A percentile compares a stretch with the other conserved stretches of the same genome.
Evolutionary conservation across 2,888 invertebrate species (phyloP).

Genomic region (Aspidapion aeneum): DNA sequence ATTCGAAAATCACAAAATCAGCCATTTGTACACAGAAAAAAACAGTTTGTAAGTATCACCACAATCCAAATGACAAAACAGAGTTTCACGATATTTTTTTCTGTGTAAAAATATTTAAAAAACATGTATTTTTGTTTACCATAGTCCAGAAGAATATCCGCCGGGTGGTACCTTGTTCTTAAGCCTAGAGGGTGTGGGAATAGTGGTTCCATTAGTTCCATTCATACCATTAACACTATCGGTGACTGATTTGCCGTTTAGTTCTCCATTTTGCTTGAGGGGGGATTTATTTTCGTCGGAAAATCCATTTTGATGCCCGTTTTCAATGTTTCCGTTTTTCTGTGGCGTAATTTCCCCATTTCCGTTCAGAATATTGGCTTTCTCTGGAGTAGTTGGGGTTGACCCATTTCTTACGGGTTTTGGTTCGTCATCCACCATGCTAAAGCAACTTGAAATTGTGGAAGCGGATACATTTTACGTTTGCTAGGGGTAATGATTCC

Average conservation of each 20-base stretch:
- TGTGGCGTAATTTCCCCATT: background rate
- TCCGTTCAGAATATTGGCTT: conserved; percentile 2
- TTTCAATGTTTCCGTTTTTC: conserved; percentile 3
- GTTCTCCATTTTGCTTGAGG: conserved; percentile 2
- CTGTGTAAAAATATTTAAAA: no score
- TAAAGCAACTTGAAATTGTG: conserved; percentile 15
- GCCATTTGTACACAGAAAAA: no score
- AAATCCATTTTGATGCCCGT: background rate
- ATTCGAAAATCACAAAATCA: background rate
- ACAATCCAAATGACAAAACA: no score
- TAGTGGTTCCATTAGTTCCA: background rate
- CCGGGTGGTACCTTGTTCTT: conserved; percentile 37
- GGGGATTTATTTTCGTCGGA: conserved; percentile 20
- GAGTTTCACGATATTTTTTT: no score
- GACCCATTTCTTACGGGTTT: background rate
- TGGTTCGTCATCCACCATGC: conserved; percentile 10
- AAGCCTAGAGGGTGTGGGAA: background rate
- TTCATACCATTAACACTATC: background rate
- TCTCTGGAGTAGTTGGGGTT: background rate
- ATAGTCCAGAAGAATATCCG: conserved; percentile 37
- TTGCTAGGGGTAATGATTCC: conserved; percentile 15
- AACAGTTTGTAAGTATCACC: no score
- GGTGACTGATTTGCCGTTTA: conserved; percentile 3
- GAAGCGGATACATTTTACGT: conserved; percentile 12
- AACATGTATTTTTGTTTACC: conserved; percentile 8